These are phyloP conservation scores for Columba livia DNA, from an alignment of 2,113 vertebrate species.

Conservation along the genomic window DNA sequence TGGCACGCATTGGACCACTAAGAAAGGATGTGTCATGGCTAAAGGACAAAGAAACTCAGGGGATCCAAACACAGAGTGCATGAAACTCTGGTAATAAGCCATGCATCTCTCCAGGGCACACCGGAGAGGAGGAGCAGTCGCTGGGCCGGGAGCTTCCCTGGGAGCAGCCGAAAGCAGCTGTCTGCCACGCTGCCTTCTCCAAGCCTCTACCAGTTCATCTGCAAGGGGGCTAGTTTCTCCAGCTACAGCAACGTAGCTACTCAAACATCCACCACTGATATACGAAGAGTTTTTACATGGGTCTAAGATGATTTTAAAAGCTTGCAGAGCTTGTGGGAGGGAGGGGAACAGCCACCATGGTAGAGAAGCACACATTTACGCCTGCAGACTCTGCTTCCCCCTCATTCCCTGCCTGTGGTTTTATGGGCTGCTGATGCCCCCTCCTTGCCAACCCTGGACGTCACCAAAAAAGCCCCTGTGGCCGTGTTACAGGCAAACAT, in stretches of 20 bases:
- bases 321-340: neutral
- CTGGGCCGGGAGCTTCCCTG: neutral
- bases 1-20: neutral
- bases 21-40: neutral
- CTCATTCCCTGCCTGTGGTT: neutral
- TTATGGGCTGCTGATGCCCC: neutral
- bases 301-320: neutral
- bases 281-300: neutral
- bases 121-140: neutral
- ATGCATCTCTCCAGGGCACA: neutral
- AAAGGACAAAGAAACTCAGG: neutral
- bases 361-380: neutral
- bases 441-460: neutral
- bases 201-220: neutral
- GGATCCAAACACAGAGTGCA: rapidly evolving
- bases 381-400: neutral
- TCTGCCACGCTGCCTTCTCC: neutral
- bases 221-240: neutral
- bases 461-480: neutral
- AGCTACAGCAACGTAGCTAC: neutral
- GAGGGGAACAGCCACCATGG: neutral
- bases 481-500: neutral
- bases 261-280: neutral
- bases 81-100: neutral
- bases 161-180: neutral